Base-by-base conservation (phyloP, 1,140 invertebrate genomes). In the Heterodera carotae region DNA sequence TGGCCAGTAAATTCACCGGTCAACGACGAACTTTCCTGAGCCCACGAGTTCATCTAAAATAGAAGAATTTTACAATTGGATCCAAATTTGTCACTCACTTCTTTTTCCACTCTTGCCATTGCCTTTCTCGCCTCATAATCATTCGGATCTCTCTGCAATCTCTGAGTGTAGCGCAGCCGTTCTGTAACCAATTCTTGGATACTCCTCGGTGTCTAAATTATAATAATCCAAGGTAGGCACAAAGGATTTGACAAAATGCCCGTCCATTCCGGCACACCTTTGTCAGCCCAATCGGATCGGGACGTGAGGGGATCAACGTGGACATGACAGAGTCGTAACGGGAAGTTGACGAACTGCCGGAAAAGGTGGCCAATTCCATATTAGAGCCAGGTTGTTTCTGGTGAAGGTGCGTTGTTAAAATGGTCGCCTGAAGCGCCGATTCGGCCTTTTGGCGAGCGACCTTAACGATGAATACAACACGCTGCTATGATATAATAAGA, bases 11-110 rank as follows among this genome's bases (percentile, higher is more conserved):
- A 78, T 25, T 68, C 60, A 18, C 77, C 77, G 34, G 77, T 76
- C 27, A 76, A 36, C 5, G n/a, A n/a, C n/a, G 59, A n/a, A 25
- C 36, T 60, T 12, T 48, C 60, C 53, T 78, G 48, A 8, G 77
- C 77, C 77, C 77, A 78, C 68, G 73, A 36, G n/a, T 31, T 62
- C 77, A 78, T 78, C 77, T 78, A 59, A 69, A 78, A 78, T 39
- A 18, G 22, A 6, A 25, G 29, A 53, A 4, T 31, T 31, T 71
- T 2, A 31, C 10, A 10, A 39, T 3, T 31, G 43, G 5, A 67
- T 34, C 29, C 25, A 25, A 33, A 43, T 59, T 18, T 68, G 8
- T 22, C 36, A 48, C n/a, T 60, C 34, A 78, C 77, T 48, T 78
- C 43, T 22, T 43, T 36, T 18, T 78, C 77, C 36, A 78, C 48